Conservation (phyloP, 2,113 vertebrate species). For the Climacteris rufus region DNA sequence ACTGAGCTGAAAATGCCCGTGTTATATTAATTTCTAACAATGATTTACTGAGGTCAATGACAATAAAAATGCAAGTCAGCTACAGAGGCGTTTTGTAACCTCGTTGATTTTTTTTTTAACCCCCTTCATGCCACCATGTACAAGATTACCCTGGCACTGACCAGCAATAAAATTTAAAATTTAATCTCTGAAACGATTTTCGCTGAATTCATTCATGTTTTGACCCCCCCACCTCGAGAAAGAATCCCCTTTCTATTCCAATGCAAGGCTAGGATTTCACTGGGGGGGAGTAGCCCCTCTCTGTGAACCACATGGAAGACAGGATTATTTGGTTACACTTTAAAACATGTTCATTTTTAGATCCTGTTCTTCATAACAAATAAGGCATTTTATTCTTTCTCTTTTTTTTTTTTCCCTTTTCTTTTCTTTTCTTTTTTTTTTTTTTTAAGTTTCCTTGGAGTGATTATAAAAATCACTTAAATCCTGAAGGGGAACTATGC, state of each 20-base stretch:
- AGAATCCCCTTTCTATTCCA: neutral
- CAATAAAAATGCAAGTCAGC: slow-evolving; percentile 57
- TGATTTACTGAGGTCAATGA: slow-evolving; percentile 65
- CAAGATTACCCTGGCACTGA: neutral
- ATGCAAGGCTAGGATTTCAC: neutral
- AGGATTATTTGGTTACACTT: slow-evolving; percentile 43
- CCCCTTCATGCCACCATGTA: neutral
- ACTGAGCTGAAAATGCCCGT: neutral
- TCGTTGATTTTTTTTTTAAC: slow-evolving; percentile 11
- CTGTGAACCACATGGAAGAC: neutral
- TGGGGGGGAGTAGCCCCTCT: neutral
- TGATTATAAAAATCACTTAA: slow-evolving; percentile 74
- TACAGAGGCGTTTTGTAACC: neutral
- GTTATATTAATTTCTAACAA: slow-evolving; percentile 65
- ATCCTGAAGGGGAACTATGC: slow-evolving; percentile 76
- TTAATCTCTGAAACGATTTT: neutral
- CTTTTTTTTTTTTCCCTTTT: accelerated
- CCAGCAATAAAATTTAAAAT: neutral
- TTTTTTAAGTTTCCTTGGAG: slow-evolving; percentile 26
- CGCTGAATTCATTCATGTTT: slow-evolving; percentile 6
- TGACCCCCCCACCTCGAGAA: neutral
- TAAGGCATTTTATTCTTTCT: neutral
- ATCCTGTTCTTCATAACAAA: slow-evolving; percentile 40
- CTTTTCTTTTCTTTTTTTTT: accelerated
- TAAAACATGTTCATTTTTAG: slow-evolving; percentile 31